Evolutionary conservation across 1,140 invertebrate species (phyloP).

Genomic region (Scaptomyza hsui): DNA sequence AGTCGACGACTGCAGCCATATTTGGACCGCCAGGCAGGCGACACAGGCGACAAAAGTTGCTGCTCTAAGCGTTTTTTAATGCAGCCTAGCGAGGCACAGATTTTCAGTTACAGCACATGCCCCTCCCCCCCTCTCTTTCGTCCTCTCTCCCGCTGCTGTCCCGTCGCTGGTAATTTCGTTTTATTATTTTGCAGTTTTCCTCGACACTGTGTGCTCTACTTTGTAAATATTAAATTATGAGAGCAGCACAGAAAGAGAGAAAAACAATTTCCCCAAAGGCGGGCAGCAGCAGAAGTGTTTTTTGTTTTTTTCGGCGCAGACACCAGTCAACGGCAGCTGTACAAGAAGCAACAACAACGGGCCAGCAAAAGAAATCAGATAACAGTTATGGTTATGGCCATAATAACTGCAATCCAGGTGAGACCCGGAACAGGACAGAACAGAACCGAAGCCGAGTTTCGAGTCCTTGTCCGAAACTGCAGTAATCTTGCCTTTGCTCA

Average conservation of each 20-base stretch:
- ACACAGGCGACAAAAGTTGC: constrained; percentile 72
- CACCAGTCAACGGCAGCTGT: constrained; percentile 19
- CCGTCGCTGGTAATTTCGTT: constrained; percentile 75
- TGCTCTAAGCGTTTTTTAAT: constrained; percentile 81
- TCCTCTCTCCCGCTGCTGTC: constrained; percentile 20
- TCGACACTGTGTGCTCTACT: constrained; percentile 62
- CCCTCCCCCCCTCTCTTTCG: background rate
- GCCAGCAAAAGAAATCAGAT: constrained; percentile 63
- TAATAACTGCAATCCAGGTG: constrained; percentile 77
- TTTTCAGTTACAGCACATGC: constrained; percentile 22
- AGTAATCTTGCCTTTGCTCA: constrained; percentile 48
- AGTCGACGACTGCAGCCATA: constrained; percentile 7
- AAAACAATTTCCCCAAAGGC: constrained; percentile 58
- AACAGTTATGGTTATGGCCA: constrained; percentile 75
- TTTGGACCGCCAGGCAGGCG: constrained; percentile 57
- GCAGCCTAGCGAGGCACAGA: constrained; percentile 68
- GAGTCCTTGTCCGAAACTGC: constrained; percentile 11
- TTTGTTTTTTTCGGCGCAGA: constrained; percentile 8
- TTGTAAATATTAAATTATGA: constrained; percentile 83
- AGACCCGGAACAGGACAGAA: constrained; percentile 9
- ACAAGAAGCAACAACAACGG: constrained; percentile 5
- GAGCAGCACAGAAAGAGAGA: constrained; percentile 13
- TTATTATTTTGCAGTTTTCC: constrained; percentile 81
- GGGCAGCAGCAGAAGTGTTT: constrained; percentile 26
- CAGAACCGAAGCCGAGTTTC: background rate